phyloP scores from a whole-genome alignment of 2,888 invertebrate genomes.

The Scaptomyza cyrtandrae region DNA sequence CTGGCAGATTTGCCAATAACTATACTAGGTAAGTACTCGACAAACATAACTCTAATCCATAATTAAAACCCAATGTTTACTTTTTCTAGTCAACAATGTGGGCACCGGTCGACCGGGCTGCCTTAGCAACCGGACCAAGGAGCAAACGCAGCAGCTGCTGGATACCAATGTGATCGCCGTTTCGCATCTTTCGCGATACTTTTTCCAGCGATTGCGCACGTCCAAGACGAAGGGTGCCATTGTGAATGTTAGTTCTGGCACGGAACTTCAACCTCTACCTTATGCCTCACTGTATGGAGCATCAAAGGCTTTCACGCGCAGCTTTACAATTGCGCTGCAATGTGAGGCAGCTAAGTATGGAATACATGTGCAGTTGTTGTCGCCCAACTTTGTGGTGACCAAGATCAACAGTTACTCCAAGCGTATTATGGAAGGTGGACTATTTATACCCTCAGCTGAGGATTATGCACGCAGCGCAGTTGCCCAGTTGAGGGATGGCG shows the following conservation, averaged over 20 bases:
- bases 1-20: constrained; percentile 90
- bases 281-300: constrained; percentile 95
- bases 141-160: constrained; percentile 91
- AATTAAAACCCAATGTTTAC: background rate
- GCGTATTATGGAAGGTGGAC: constrained; percentile 87
- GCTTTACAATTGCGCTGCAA: constrained; percentile 91
- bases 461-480: constrained; percentile 91
- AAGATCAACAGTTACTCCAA: constrained; percentile 94
- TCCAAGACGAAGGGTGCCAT: constrained; percentile 90
- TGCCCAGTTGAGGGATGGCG: constrained; percentile 91
- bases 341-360: constrained; percentile 91
- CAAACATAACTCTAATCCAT: no score
- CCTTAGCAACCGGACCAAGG: constrained; percentile 88
- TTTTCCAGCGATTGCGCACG: constrained; percentile 91
- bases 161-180: constrained; percentile 94
- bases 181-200: constrained; percentile 91
- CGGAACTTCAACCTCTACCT: constrained; percentile 93
- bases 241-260: constrained; percentile 95
- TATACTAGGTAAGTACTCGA: constrained; percentile 89
- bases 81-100: constrained; percentile 88
- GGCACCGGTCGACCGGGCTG: constrained; percentile 89
- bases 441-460: constrained; percentile 88
- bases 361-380: constrained; percentile 92
- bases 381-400: constrained; percentile 93
- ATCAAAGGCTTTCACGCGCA: constrained; percentile 91